Conservation (phyloP, 2,888 invertebrate genomes). For the Cryptus armator region DNA sequence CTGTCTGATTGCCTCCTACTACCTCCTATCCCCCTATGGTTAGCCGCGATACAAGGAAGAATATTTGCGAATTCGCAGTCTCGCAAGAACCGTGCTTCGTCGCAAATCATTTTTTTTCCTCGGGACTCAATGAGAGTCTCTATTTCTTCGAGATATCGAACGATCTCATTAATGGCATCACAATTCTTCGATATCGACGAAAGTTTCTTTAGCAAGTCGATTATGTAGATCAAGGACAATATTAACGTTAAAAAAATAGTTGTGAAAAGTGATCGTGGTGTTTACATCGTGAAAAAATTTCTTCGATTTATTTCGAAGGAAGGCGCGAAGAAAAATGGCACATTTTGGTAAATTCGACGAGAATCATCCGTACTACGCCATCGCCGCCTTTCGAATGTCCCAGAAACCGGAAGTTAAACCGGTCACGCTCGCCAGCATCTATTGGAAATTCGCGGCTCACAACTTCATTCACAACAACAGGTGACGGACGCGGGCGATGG, state of each 20-base stretch:
- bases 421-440: constrained; percentile 78
- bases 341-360: constrained; percentile 77
- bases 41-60: constrained; percentile 15
- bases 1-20: constrained; percentile 53
- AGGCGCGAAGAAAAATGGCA: constrained; percentile 73
- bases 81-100: constrained; percentile 49
- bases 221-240: background rate
- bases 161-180: background rate
- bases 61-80: constrained; percentile 59
- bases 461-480: constrained; percentile 78
- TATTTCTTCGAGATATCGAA: background rate
- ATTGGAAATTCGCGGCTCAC: constrained; percentile 81
- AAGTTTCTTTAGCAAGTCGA: no score
- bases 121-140: background rate
- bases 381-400: constrained; percentile 79
- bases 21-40: constrained; percentile 17
- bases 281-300: constrained; percentile 28
- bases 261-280: background rate
- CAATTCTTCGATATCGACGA: no score
- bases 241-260: background rate
- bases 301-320: constrained; percentile 70
- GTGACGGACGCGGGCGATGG: constrained; percentile 55
- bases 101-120: constrained; percentile 52
- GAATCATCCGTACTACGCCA: constrained; percentile 78
- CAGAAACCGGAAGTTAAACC: constrained; percentile 77